These are phyloP conservation scores for Periophthalmus magnuspinnatus DNA, from an alignment of 2,797 vertebrate species.

Conservation along the genomic window DNA sequence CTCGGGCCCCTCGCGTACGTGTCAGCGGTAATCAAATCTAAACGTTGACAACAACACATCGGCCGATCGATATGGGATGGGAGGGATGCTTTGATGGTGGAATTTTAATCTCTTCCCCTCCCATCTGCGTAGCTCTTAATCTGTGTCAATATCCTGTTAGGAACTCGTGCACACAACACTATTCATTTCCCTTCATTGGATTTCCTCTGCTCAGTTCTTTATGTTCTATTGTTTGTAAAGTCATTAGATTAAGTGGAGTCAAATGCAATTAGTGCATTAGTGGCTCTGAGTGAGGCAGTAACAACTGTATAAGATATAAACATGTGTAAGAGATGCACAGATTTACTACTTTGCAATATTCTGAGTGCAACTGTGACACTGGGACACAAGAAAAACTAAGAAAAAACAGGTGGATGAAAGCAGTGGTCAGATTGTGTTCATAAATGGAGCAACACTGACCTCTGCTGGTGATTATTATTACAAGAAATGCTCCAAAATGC, in stretches of 20 bases:
- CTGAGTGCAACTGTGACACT: slow-evolving; percentile 17
- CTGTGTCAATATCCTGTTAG: slow-evolving; percentile 66
- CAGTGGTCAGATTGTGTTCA: slow-evolving; percentile 29
- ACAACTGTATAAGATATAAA: slow-evolving; percentile 14
- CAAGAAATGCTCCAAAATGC: slow-evolving; percentile 4
- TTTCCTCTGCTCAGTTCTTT: slow-evolving; percentile 59
- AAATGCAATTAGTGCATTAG: slow-evolving; percentile 50
- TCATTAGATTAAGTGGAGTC: slow-evolving; percentile 66
- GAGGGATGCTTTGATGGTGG: slow-evolving; percentile 63
- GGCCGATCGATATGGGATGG: slow-evolving; percentile 73
- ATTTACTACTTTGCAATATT: slow-evolving; percentile 14
- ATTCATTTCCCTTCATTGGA: slow-evolving; percentile 55
- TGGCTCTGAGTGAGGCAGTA: slow-evolving; percentile 24
- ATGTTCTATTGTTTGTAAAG: slow-evolving; percentile 53
- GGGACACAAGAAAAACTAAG: background rate
- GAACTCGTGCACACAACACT: slow-evolving; percentile 45
- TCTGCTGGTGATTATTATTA: slow-evolving; percentile 77
- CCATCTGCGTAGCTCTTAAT: slow-evolving; percentile 55
- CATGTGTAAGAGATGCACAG: slow-evolving; percentile 2
- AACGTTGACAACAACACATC: slow-evolving; percentile 80
- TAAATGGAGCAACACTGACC: slow-evolving; percentile 89
- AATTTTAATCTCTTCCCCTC: slow-evolving; percentile 70
- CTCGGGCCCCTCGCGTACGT: slow-evolving; percentile 56
- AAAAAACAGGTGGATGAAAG: slow-evolving; percentile 7
- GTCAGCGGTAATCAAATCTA: slow-evolving; percentile 84